Evolutionary conservation across 2,888 invertebrate species (phyloP).

Genomic region (Tupiocoris notatus): DNA sequence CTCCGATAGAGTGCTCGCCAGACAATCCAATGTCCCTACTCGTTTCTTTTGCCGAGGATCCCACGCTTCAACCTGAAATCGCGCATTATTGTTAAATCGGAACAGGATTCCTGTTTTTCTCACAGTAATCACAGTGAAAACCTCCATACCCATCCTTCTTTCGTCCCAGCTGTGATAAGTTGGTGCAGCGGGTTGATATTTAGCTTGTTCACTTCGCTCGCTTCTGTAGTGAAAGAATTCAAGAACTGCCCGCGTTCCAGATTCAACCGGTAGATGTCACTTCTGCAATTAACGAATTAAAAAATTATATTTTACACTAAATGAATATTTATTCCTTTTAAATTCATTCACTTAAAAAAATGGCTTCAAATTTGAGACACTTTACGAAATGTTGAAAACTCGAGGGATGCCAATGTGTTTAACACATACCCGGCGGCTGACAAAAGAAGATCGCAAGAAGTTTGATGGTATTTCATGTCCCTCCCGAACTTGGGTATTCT

Average conservation of each 20-base stretch:
- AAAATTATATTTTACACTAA: no score
- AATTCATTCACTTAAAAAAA: no score
- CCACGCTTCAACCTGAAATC: constrained; percentile 73
- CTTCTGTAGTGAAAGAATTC: constrained; percentile 74
- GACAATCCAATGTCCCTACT: constrained; percentile 83
- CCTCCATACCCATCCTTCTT: constrained; percentile 73
- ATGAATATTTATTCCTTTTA: no score
- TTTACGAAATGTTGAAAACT: no score
- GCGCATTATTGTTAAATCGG: background rate
- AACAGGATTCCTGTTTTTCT: no score
- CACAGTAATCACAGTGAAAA: no score
- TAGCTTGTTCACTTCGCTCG: constrained; percentile 67
- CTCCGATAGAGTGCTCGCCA: constrained; percentile 62
- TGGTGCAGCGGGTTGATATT: constrained; percentile 86
- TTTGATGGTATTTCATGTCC: constrained; percentile 86
- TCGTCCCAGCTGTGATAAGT: constrained; percentile 80
- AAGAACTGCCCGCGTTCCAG: constrained; percentile 93
- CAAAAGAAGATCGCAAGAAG: constrained; percentile 87
- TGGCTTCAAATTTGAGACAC: no score
- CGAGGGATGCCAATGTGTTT: no score
- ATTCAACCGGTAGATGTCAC: constrained; percentile 90
- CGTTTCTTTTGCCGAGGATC: constrained; percentile 79
- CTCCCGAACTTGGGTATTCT: constrained; percentile 94
- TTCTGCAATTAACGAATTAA: constrained; percentile 56
- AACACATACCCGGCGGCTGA: constrained; percentile 79